phyloP scores from a whole-genome alignment of 1,140 invertebrate species.

The Ditylenchus dipsaci region DNA sequence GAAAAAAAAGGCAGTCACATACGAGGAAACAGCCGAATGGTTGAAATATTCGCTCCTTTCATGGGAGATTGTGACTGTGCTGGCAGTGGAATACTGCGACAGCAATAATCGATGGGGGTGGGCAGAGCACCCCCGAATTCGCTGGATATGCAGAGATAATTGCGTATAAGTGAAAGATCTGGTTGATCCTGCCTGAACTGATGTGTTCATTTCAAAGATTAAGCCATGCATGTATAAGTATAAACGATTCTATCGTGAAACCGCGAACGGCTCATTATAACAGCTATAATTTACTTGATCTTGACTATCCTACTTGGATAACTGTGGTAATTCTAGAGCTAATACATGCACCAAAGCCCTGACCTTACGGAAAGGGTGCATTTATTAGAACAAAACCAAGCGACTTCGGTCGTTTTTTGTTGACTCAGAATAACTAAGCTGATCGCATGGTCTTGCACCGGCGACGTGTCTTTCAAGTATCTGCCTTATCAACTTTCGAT shows the following conservation, averaged over 20 bases:
- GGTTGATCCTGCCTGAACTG: no score
- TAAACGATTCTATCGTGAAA: slow-evolving; percentile 45
- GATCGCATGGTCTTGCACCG: slow-evolving; percentile 72
- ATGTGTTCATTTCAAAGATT: no score
- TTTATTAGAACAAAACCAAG: slow-evolving; percentile 54
- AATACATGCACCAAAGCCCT: slow-evolving; percentile 67
- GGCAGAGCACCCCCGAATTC: no score
- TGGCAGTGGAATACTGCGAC: no score
- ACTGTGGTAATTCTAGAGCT: slow-evolving; percentile 81
- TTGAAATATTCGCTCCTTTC: no score
- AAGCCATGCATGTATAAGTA: no score
- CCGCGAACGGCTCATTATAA: slow-evolving; percentile 54
- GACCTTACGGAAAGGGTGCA: slow-evolving; percentile 33
- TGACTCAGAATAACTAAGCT: slow-evolving; percentile 76
- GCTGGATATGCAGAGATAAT: no score
- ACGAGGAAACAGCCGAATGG: no score
- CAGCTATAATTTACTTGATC: slow-evolving; percentile 48
- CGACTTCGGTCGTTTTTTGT: slow-evolving; percentile 59
- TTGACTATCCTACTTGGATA: slow-evolving; percentile 71
- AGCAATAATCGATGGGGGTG: no score
- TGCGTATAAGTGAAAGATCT: no score
- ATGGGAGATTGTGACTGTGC: no score
- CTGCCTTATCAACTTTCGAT: slow-evolving; percentile 81
- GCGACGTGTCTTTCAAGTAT: slow-evolving; percentile 78
- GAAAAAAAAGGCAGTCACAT: no score